phyloP scores from a whole-genome alignment of 2,888 invertebrate species.

The Eupithecia insigniata region DNA sequence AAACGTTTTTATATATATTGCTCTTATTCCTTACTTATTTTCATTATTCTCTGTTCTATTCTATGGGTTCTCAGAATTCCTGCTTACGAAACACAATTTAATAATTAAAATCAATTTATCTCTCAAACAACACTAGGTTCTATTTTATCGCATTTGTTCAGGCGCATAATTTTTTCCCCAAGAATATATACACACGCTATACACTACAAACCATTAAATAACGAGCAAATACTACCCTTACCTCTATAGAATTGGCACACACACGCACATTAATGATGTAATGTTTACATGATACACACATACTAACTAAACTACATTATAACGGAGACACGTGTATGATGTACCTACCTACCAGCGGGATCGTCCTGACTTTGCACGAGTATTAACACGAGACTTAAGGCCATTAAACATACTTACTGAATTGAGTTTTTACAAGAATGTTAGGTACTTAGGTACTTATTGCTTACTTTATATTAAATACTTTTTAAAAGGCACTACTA shows the following conservation, averaged over 20 bases:
- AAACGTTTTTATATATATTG: no score
- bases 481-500: no score
- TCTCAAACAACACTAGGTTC: neutral
- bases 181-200: no score
- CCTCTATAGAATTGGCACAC: conserved; percentile 32
- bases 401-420: neutral
- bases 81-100: no score
- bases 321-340: conserved; percentile 32
- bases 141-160: neutral
- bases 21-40: neutral
- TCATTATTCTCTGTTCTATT: neutral
- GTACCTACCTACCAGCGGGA: conserved; percentile 15
- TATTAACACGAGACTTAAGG: conserved; percentile 2
- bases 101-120: no score
- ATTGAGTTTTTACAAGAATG: neutral
- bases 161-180: neutral
- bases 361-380: conserved; percentile 25
- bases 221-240: conserved; percentile 11
- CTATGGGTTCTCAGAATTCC: neutral
- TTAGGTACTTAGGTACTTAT: neutral
- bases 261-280: conserved; percentile 17
- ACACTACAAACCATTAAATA: conserved; percentile 8
- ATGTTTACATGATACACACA: conserved; percentile 17
- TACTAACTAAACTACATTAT: conserved; percentile 20
- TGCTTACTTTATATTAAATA: no score